Percentiles rank a stretch among this genome's conserved stretches.
phyloP scores from a whole-genome alignment of 2,113 vertebrate genomes.

The Pollimyrus isidori region DNA sequence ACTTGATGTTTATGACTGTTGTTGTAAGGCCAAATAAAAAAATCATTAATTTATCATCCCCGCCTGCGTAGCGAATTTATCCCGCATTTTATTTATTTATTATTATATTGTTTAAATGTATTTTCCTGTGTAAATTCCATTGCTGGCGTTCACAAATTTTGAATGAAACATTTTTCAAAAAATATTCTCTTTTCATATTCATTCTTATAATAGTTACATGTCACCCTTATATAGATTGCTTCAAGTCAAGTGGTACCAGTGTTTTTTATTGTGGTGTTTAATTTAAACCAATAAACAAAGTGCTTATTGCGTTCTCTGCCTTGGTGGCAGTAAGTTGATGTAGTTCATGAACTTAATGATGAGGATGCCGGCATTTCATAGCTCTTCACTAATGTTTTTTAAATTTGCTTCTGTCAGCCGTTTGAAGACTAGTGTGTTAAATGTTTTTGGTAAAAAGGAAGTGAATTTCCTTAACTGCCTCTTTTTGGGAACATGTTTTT shows the following conservation, averaged over 20 bases:
- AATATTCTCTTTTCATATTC: too few species aligned
- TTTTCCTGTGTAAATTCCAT: too few species aligned
- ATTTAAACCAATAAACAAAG: background rate
- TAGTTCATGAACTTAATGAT: background rate
- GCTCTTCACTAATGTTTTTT: background rate
- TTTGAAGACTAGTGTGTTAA: background rate
- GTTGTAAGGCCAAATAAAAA: too few species aligned
- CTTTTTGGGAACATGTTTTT: background rate
- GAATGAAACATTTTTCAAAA: too few species aligned
- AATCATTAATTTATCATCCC: too few species aligned
- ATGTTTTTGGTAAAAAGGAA: background rate
- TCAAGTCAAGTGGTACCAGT: background rate
- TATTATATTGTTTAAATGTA: too few species aligned
- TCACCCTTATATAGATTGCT: too few species aligned
- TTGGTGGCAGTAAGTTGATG: background rate
- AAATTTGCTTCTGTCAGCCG: background rate
- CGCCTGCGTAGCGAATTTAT: too few species aligned
- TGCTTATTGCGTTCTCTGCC: background rate
- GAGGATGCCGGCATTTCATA: background rate
- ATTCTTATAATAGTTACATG: too few species aligned
- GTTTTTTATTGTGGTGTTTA: background rate
- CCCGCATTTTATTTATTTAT: too few species aligned
- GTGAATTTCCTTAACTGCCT: background rate
- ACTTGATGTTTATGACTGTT: too few species aligned
- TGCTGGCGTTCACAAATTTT: too few species aligned